A percentile compares a stretch with the other conserved stretches of the same genome.
Conservation (phyloP, 2,888 invertebrate species). For the Pomacea canaliculata region DNA sequence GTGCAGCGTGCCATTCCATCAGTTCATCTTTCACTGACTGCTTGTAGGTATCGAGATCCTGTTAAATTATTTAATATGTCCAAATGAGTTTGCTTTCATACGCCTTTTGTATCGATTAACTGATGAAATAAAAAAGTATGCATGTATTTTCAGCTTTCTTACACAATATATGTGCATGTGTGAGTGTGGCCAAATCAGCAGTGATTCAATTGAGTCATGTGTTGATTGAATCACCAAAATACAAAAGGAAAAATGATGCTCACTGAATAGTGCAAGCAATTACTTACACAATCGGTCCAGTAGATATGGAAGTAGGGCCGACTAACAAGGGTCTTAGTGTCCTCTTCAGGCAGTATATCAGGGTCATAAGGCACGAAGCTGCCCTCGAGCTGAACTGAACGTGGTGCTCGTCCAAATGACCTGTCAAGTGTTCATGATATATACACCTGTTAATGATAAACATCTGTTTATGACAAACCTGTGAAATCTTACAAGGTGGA, state of each 20-base stretch:
- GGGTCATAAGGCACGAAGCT: constrained; percentile 85
- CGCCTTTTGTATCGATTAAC: too few species aligned
- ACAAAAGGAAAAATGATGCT: too few species aligned
- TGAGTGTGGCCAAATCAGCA: too few species aligned
- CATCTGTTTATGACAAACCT: background rate
- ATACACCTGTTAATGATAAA: background rate
- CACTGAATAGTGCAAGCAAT: too few species aligned
- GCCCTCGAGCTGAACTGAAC: constrained; percentile 83
- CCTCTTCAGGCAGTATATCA: constrained; percentile 79
- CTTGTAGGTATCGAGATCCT: constrained; percentile 95
- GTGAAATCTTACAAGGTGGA: background rate
- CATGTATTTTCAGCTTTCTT: background rate
- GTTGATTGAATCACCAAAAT: too few species aligned
- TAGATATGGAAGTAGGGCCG: constrained; percentile 93
- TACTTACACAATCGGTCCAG: constrained; percentile 93
- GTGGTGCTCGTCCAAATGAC: constrained; percentile 87
- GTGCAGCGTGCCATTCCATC: constrained; percentile 85
- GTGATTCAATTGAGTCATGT: too few species aligned
- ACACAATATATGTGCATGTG: too few species aligned
- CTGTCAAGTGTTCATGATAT: constrained; percentile 45
- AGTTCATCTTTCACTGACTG: constrained; percentile 89
- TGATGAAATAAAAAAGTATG: background rate
- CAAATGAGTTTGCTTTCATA: background rate
- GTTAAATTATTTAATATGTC: constrained; percentile 45
- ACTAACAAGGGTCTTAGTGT: constrained; percentile 80